Percentiles rank a stretch among this genome's conserved stretches.
These are phyloP conservation scores for Aphelinus certus DNA, from an alignment of 1,140 invertebrate genomes.

Conservation along the genomic window DNA sequence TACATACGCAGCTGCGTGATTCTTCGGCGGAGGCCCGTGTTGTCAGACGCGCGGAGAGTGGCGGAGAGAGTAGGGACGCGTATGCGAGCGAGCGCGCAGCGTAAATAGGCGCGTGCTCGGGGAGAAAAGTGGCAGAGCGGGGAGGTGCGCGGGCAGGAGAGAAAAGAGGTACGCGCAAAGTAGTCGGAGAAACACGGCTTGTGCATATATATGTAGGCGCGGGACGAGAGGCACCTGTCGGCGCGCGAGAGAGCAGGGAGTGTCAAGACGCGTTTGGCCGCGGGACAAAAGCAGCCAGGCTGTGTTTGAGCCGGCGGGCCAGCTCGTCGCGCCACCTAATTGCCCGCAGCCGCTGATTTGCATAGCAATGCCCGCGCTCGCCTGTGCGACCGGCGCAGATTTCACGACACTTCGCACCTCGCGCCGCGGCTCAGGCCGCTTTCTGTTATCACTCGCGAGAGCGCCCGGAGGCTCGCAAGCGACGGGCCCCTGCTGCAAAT, in stretches of 20 bases:
- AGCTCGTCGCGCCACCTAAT: neutral
- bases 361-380: too few relatives aligned
- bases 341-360: slow-evolving; percentile 1
- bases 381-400: slow-evolving; percentile 7
- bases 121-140: too few relatives aligned
- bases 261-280: neutral
- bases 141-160: neutral
- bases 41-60: neutral
- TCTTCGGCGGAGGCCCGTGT: neutral
- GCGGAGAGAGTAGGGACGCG: neutral
- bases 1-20: neutral
- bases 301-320: too few relatives aligned
- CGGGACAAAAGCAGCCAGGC: slow-evolving; percentile 11
- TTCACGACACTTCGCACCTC: slow-evolving; percentile 30
- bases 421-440: neutral
- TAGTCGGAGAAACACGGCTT: slow-evolving; percentile 11
- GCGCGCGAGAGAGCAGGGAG: neutral
- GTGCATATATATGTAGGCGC: too few relatives aligned
- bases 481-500: neutral
- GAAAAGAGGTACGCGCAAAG: neutral
- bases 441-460: slow-evolving; percentile 14
- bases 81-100: too few relatives aligned
- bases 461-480: too few relatives aligned
- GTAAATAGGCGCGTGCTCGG: too few relatives aligned
- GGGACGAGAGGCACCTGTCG: neutral